Conservation (phyloP, 2,113 vertebrate species). For the Pyxicephalus adspersus region DNA sequence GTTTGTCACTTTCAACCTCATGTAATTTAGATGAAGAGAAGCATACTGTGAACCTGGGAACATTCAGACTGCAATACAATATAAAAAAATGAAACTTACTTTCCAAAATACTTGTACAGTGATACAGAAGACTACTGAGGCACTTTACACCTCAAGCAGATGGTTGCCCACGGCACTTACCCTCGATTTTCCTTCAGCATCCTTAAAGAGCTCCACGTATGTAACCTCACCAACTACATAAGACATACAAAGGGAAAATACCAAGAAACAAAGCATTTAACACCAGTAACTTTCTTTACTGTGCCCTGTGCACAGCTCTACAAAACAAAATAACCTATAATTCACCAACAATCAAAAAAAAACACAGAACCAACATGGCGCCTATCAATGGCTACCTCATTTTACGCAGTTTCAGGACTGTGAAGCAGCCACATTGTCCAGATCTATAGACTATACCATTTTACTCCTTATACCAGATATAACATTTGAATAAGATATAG, state of each 20-base stretch:
- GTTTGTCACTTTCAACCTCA: constrained; percentile 72
- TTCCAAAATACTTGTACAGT: constrained; percentile 83
- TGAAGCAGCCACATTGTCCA: constrained; percentile 90
- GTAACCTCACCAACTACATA: constrained; percentile 99
- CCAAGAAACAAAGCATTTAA: constrained; percentile 99
- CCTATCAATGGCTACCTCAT: constrained; percentile 89
- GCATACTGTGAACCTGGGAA: constrained; percentile 84
- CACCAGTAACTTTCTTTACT: constrained; percentile 93
- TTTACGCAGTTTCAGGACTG: constrained; percentile 86
- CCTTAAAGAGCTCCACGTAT: constrained; percentile 99
- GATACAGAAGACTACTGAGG: constrained; percentile 93
- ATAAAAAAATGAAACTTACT: constrained; percentile 87
- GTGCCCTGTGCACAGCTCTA: constrained; percentile 93
- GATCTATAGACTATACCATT: constrained; percentile 85
- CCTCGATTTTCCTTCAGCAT: constrained; percentile 99
- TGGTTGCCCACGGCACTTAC: constrained; percentile 97
- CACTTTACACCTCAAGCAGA: constrained; percentile 96
- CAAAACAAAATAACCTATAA: constrained; percentile 86
- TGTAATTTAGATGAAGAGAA: constrained; percentile 63
- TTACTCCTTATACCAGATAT: constrained; percentile 87
- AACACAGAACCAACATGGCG: constrained; percentile 90
- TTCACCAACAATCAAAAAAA: constrained; percentile 92
- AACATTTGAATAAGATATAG: constrained; percentile 87
- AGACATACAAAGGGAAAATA: constrained; percentile 99
- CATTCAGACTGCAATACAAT: constrained; percentile 75